Evolutionary conservation across 2,888 invertebrate genomes (phyloP), one percentile per base, ranked within the genome.

Genomic region (Watsonalla binaria): DNA sequence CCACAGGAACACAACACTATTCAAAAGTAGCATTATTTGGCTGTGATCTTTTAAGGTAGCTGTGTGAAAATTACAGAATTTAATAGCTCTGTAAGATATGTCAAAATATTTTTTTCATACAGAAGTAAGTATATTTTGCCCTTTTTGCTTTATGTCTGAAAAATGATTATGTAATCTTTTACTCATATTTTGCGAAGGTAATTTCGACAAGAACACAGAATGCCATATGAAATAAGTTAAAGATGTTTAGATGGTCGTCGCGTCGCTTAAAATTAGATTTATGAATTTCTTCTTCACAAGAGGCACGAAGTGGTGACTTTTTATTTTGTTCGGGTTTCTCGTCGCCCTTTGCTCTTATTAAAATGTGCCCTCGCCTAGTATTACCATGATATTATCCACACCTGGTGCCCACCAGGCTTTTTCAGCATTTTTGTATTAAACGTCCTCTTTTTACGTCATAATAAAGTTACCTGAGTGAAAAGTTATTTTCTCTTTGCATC

Each of bases 281-380:
- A 74, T 73, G 66, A 72, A 74, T 73, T 68, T 68, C 64, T 63
- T 58, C 55, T 63, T 53, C 59, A 66, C 63, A 59, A 76, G 71
- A 76, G 74, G 62, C 73, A 66, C 73, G 68, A 70, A 71, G 71
- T 70, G 76, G 74, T 62, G 76, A 78, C 75, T 76, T 82, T 80
- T 76, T 77, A 82, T 80, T 78, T 77, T 75, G 70, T 74, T 73
- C 59, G 61, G 58, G 59, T 63, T 70, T 74, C 71, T 71, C 65
- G 51, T 62, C 65, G 64, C 61, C 60, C 54, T 66, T 62, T 63
- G 57, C 61, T 62, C 63, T 68, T 69, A 70, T 72, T 72, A 67
- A 74, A 74, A 70, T 63, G 64, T 67, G 60, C 57, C 58, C 55
- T 59, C 60, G 70, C 66, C 37, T 49, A 49, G 49, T 49, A 70